phyloP scores from a whole-genome alignment of 2,113 vertebrate species.

The Pachypanchax playfairii region DNA sequence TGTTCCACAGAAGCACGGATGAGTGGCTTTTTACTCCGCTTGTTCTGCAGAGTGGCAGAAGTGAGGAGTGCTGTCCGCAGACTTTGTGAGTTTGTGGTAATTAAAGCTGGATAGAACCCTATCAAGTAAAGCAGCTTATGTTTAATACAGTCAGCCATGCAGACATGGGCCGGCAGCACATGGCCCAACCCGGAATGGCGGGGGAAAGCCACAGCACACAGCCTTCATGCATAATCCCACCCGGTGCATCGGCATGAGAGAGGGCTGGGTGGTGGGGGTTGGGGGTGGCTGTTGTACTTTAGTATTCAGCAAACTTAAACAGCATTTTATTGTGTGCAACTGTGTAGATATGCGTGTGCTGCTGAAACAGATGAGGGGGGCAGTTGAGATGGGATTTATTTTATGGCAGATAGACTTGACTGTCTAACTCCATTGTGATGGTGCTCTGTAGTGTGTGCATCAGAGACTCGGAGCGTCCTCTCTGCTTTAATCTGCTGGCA shows the following conservation, averaged over 20 bases:
- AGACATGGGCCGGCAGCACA: slow-evolving; percentile 53
- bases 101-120: slow-evolving; percentile 80
- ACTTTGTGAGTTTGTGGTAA: slow-evolving; percentile 79
- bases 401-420: slow-evolving; percentile 64
- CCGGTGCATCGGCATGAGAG: slow-evolving; percentile 64
- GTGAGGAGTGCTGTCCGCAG: slow-evolving; percentile 58
- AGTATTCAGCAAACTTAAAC: slow-evolving; percentile 67
- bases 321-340: slow-evolving; percentile 53
- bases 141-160: slow-evolving; percentile 80
- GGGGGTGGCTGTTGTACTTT: slow-evolving; percentile 38
- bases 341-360: slow-evolving; percentile 7
- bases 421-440: slow-evolving; percentile 68
- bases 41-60: slow-evolving; percentile 57
- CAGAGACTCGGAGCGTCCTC: slow-evolving; percentile 54
- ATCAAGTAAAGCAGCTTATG: slow-evolving; percentile 84
- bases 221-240: slow-evolving; percentile 72
- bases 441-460: slow-evolving; percentile 57
- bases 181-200: slow-evolving; percentile 44
- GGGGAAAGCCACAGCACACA: slow-evolving; percentile 42
- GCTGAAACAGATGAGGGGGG: slow-evolving; percentile 1
- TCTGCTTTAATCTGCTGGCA: slow-evolving; percentile 58
- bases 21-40: slow-evolving; percentile 52
- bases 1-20: slow-evolving; percentile 25
- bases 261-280: slow-evolving; percentile 17
- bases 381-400: slow-evolving; percentile 61